phyloP scores from a whole-genome alignment of 2,113 vertebrate genomes.

The Syrrhaptes paradoxus region DNA sequence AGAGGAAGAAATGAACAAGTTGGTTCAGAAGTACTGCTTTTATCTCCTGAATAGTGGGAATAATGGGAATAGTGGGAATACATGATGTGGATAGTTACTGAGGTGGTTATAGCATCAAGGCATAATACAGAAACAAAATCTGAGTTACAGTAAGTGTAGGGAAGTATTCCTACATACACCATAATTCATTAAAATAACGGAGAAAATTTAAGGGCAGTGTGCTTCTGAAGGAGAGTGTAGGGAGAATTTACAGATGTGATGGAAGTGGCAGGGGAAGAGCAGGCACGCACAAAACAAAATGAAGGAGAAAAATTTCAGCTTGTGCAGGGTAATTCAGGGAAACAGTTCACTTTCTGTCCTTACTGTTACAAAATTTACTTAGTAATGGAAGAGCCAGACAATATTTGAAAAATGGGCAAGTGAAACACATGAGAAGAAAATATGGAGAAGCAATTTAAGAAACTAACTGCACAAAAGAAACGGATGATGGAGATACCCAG shows the following conservation, averaged over 20 bases:
- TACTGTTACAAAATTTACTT: background rate
- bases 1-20: background rate
- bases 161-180: background rate
- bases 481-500: background rate
- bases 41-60: background rate
- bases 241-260: background rate
- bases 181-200: background rate
- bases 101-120: background rate
- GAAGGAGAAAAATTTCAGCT: background rate
- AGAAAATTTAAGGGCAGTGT: background rate
- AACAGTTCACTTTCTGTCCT: background rate
- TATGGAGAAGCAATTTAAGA: background rate
- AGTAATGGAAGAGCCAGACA: background rate
- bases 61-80: background rate
- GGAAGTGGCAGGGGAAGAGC: background rate
- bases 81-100: accelerated
- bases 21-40: background rate
- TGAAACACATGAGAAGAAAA: background rate
- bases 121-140: background rate
- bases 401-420: background rate
- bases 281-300: background rate
- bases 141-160: background rate
- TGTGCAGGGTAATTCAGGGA: background rate
- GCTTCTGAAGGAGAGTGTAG: background rate
- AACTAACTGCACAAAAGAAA: background rate